Percentiles rank a stretch among this genome's conserved stretches.
These are phyloP conservation scores for Mobula birostris DNA, from an alignment of 2,113 vertebrate genomes.

Conservation along the genomic window DNA sequence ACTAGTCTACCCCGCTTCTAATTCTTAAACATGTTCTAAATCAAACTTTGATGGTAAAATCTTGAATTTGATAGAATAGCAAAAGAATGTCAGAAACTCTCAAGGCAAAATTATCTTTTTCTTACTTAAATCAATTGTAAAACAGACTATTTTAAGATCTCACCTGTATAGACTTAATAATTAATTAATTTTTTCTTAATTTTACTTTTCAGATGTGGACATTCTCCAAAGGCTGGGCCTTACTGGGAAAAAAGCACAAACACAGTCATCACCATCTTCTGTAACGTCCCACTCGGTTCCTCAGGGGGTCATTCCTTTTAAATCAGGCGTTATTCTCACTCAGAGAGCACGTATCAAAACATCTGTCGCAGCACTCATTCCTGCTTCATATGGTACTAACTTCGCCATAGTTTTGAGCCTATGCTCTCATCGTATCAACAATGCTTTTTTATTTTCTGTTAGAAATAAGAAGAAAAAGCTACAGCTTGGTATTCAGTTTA, in stretches of 20 bases:
- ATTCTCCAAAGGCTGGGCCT: constrained; percentile 84
- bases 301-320: constrained; percentile 79
- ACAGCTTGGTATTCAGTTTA: constrained; percentile 85
- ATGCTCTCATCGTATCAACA: constrained; percentile 84
- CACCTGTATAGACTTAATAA: not conserved
- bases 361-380: constrained; percentile 64
- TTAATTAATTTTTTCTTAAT: not conserved
- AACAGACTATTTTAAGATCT: not conserved
- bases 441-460: constrained; percentile 80
- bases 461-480: constrained; percentile 74
- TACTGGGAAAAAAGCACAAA: constrained; percentile 58
- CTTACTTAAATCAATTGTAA: not conserved
- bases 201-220: constrained; percentile 77
- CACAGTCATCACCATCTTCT: constrained; percentile 43
- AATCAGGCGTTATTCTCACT: constrained; percentile 84
- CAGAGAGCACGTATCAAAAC: constrained; percentile 71
- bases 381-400: constrained; percentile 56
- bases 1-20: no score
- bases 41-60: not conserved
- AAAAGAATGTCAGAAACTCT: not conserved
- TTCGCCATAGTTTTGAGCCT: constrained; percentile 81
- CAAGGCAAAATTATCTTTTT: not conserved
- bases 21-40: no score
- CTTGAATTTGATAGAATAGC: not conserved
- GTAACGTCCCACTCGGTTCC: constrained; percentile 49